Evolutionary conservation across 64 coral and sea anemone species (phyloP).

Genomic region (Porites lutea): DNA sequence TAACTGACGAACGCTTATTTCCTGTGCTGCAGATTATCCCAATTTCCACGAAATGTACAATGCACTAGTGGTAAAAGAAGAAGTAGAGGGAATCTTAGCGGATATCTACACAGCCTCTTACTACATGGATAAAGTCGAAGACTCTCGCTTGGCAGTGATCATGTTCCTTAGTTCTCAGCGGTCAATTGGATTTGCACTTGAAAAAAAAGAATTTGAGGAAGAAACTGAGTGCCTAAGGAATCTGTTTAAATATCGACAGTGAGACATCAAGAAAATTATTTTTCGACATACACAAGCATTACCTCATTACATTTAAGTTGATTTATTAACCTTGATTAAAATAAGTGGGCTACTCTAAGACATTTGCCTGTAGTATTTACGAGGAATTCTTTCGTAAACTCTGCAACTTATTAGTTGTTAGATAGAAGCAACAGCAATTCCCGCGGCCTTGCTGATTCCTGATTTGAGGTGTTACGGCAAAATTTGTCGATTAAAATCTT

Average conservation of each 20-base stretch:
- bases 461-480: too few relatives aligned
- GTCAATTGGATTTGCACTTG: background rate
- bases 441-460: too few relatives aligned
- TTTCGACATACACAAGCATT: background rate
- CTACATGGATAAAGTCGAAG: background rate
- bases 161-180: background rate
- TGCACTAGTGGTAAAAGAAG: background rate
- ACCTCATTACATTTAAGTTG: background rate
- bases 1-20: too few relatives aligned
- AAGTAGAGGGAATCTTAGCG: slow-evolving; percentile 2
- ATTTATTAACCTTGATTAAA: background rate
- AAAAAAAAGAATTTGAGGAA: background rate
- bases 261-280: slow-evolving; percentile 12
- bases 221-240: background rate
- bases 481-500: too few relatives aligned
- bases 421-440: too few relatives aligned
- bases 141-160: background rate
- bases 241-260: background rate
- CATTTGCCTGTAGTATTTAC: too few relatives aligned
- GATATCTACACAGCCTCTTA: slow-evolving; percentile 10
- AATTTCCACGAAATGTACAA: slow-evolving; percentile 10
- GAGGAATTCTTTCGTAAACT: too few relatives aligned
- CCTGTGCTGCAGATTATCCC: background rate
- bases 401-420: too few relatives aligned
- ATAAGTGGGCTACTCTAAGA: too few relatives aligned